Conservation (phyloP, 2,888 invertebrate genomes). For the Tridacna gigas region DNA sequence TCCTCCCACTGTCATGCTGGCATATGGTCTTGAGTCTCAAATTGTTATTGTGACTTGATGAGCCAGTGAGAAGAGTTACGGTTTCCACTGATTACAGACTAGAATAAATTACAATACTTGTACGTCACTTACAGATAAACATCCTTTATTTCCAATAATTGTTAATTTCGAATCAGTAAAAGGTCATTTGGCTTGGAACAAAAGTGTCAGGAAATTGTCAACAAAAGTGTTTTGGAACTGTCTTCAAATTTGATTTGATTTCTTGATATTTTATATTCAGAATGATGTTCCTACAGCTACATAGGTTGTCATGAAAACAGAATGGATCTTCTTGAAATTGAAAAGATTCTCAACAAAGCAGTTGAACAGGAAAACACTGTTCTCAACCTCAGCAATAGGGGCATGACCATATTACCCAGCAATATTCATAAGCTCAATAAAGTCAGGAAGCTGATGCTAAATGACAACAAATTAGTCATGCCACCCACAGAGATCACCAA, state of each 20-base stretch:
- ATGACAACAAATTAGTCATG: slow-evolving; percentile 82
- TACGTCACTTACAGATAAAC: too few species aligned
- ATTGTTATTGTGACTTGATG: too few species aligned
- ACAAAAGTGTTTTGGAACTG: too few species aligned
- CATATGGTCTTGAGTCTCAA: too few species aligned
- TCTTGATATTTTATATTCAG: not conserved
- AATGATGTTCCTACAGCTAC: not conserved
- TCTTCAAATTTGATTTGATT: not conserved
- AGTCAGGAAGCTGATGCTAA: slow-evolving; percentile 75
- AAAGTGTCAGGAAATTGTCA: too few species aligned
- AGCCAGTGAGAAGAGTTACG: too few species aligned
- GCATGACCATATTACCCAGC: slow-evolving; percentile 78
- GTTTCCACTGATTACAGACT: too few species aligned
- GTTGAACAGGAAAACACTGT: slow-evolving; percentile 61
- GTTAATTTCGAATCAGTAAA: too few species aligned
- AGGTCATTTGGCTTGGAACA: too few species aligned
- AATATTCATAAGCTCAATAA: slow-evolving; percentile 70
- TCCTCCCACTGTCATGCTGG: too few species aligned
- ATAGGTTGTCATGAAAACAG: not conserved
- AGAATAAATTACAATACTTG: too few species aligned
- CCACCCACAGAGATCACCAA: slow-evolving; percentile 79
- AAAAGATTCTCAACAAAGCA: slow-evolving; percentile 72
- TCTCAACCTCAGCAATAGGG: slow-evolving; percentile 85
- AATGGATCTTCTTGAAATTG: slow-evolving; percentile 76
- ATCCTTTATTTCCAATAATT: too few species aligned